Evolutionary conservation across 2,888 invertebrate species (phyloP).

Genomic region (Leptura quadrifasciata): DNA sequence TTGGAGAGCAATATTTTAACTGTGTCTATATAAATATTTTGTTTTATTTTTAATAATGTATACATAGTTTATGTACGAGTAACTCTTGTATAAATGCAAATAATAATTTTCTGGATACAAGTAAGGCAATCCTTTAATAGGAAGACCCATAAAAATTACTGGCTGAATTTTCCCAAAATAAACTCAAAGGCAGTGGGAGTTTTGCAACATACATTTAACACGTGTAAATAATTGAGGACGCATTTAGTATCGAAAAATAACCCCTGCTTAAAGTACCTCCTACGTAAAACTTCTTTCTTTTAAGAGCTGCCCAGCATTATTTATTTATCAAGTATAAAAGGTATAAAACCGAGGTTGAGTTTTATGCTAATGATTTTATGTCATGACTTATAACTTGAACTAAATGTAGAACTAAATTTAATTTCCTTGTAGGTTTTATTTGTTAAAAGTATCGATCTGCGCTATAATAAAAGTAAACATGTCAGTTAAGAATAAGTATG

Average conservation of each 20-base stretch:
- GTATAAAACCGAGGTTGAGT: conserved; percentile 10
- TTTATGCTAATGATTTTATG: conserved; percentile 14
- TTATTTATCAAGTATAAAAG: not conserved
- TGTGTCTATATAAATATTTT: no score
- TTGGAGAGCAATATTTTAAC: no score
- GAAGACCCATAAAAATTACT: no score
- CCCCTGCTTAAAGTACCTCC: not conserved
- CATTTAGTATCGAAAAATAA: not conserved
- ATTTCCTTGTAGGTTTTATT: conserved; percentile 28
- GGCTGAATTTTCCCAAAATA: no score
- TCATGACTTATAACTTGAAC: conserved; percentile 7
- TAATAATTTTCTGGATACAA: no score
- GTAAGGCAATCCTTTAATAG: no score
- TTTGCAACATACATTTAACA: not conserved
- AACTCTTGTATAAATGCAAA: no score
- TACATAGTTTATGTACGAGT: no score
- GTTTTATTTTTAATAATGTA: no score
- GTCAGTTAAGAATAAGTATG: conserved; percentile 27
- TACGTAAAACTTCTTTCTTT: not conserved
- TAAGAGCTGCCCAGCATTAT: not conserved
- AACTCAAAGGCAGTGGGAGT: no score
- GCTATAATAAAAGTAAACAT: conserved; percentile 25
- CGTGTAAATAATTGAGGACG: not conserved
- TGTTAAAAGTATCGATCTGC: conserved; percentile 25
- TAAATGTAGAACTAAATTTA: conserved; percentile 23